Evolutionary conservation across 2,113 vertebrate species (phyloP), one percentile per base, ranked within the genome.

Genomic region (Fulmarus glacialis): DNA sequence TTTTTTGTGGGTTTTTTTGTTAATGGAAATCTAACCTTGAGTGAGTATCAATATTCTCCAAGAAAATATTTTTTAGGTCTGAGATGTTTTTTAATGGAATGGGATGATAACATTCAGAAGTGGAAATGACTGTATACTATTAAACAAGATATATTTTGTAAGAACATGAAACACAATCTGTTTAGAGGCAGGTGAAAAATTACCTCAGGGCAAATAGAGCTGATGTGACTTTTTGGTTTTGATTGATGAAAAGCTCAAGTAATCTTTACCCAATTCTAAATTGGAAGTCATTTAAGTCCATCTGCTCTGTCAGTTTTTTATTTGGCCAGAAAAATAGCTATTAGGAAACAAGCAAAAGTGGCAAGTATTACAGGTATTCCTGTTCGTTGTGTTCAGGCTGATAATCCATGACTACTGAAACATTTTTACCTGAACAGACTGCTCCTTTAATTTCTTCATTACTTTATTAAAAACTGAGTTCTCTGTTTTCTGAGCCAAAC

Each of bases 161-260:
- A 64, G 56, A 92, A 89, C 75, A 75, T 84, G 40, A 88, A 78
- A 55, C 23, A 42, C 14, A 74, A 29, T 82, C 36, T 82, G 3
- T 86, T 91, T 82, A 85, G 34, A 74, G 52, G 70, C 29, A 86
- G 60, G 26, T 86, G 52, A 93, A 90, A 95, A 95, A 96, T 87
- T 82, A 66, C 42, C 30, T 59, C 38, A 89, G 45, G 3, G 2
- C 27, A 93, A 95, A 90, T 22, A 84, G 6, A 90, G 29, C 48
- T 60, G 56, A 75, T 62, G 15, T 0, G 20, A 72, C n/a, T 67
- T 95, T 91, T 78, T 4, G 11, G 12, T 42, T 96, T 74, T 82
- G 86, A 81, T 83, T 84, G 91, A 95, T 89, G 83, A 96, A 97
- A 96, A 96, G 4, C n/a, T 75, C 56, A 75, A 53, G 40, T 78